phyloP scores from a whole-genome alignment of 2,888 invertebrate genomes.

The Cantharis flavilabris region DNA sequence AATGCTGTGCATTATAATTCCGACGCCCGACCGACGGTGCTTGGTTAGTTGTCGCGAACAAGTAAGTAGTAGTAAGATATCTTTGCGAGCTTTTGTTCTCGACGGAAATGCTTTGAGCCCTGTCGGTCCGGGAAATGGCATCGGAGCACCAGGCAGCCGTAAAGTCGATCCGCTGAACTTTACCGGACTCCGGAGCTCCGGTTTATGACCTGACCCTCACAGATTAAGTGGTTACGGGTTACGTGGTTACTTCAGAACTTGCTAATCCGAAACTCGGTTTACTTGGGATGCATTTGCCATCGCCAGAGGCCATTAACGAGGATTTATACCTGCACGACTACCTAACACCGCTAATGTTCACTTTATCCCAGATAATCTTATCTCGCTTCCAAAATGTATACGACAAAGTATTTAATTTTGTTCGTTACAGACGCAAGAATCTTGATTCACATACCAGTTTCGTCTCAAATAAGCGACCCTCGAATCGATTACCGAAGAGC shows the following conservation, averaged over 20 bases:
- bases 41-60: neutral
- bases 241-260: slow-evolving; percentile 53
- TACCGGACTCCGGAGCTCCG: slow-evolving; percentile 47
- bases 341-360: slow-evolving; percentile 22
- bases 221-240: slow-evolving; percentile 55
- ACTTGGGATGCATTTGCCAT: slow-evolving; percentile 33
- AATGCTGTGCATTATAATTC: neutral
- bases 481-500: slow-evolving; percentile 21
- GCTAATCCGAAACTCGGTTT: slow-evolving; percentile 44
- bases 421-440: neutral
- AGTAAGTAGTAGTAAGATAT: slow-evolving; percentile 5
- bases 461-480: slow-evolving; percentile 12
- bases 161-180: slow-evolving; percentile 45
- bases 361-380: slow-evolving; percentile 7
- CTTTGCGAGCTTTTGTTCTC: slow-evolving; percentile 25
- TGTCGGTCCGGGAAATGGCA: slow-evolving; percentile 32
- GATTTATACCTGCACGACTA: slow-evolving; percentile 34
- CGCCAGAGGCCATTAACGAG: slow-evolving; percentile 30
- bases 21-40: neutral
- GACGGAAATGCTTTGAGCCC: slow-evolving; percentile 24
- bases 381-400: neutral
- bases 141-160: slow-evolving; percentile 41
- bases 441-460: slow-evolving; percentile 1
- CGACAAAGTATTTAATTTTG: neutral
- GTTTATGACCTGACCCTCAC: slow-evolving; percentile 54